Conservation (phyloP, 2,888 invertebrate species). For the Cephus pulcher region DNA sequence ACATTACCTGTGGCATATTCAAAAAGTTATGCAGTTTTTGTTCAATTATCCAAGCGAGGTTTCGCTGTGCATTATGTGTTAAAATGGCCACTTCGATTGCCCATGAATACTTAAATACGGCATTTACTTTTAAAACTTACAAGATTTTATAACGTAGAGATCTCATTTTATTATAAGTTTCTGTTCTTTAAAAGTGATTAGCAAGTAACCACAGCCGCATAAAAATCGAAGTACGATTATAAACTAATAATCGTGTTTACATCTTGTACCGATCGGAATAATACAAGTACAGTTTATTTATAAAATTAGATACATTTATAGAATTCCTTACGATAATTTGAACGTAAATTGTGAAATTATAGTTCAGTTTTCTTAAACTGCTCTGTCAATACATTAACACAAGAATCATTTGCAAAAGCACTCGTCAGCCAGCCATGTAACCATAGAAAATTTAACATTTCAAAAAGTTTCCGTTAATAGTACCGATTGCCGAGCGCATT, state of each 20-base stretch:
- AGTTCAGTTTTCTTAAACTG: conserved; percentile 18
- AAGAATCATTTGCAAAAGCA: not conserved
- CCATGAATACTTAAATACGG: no score
- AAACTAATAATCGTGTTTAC: not conserved
- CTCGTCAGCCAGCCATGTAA: not conserved
- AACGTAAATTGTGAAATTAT: conserved; percentile 26
- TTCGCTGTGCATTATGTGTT: no score
- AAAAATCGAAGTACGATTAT: not conserved
- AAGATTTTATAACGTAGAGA: not conserved
- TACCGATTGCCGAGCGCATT: not conserved
- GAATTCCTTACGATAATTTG: conserved; percentile 18
- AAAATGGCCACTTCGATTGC: no score
- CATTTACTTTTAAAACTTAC: no score
- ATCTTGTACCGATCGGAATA: not conserved
- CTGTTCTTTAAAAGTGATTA: not conserved
- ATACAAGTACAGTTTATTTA: not conserved
- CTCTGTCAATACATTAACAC: not conserved
- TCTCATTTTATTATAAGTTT: no score
- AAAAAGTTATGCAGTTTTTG: no score
- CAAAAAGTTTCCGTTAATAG: not conserved
- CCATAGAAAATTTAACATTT: not conserved
- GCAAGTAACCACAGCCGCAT: not conserved
- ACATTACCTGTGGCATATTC: no score
- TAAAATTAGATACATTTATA: not conserved
- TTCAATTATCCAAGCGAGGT: no score